Conservation (phyloP, 2,888 invertebrate genomes). For the Bembecia ichneumoniformis region DNA sequence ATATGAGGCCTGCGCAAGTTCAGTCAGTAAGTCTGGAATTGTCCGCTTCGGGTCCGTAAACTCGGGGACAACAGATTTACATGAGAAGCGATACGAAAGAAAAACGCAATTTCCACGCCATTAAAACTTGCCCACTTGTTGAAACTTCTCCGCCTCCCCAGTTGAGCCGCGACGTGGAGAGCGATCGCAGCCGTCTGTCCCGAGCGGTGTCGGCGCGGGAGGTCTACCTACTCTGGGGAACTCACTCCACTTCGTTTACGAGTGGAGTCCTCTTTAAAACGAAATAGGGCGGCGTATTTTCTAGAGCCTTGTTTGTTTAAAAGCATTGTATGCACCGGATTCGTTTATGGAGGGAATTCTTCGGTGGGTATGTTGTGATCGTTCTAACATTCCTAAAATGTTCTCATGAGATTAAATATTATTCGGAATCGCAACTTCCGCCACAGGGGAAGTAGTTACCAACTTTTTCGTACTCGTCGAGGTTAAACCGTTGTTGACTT, state of each 20-base stretch:
- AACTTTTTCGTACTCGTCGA: background rate
- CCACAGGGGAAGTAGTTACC: background rate
- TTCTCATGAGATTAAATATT: no score
- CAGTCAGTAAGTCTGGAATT: no score
- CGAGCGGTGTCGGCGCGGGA: background rate
- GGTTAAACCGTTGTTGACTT: background rate
- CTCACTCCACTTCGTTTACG: slow-evolving; percentile 26
- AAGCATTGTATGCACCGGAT: slow-evolving; percentile 4
- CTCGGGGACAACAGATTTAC: slow-evolving; percentile 31
- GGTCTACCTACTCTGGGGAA: slow-evolving; percentile 18
- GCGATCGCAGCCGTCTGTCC: background rate
- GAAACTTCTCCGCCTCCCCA: slow-evolving; percentile 23
- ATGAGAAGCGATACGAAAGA: slow-evolving; percentile 38
- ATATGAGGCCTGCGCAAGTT: no score
- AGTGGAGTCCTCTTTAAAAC: slow-evolving; percentile 28
- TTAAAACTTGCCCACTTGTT: slow-evolving; percentile 54
- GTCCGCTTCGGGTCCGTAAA: slow-evolving; percentile 3
- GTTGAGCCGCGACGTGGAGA: slow-evolving; percentile 13
- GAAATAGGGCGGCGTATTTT: slow-evolving; percentile 36
- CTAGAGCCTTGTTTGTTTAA: slow-evolving; percentile 32
- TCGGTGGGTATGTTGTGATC: no score
- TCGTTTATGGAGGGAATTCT: no score
- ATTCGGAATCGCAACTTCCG: no score
- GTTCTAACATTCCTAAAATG: no score
- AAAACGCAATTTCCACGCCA: slow-evolving; percentile 57